Evolutionary conservation across 2,888 invertebrate species (phyloP).

Genomic region (Uropetala carovei): DNA sequence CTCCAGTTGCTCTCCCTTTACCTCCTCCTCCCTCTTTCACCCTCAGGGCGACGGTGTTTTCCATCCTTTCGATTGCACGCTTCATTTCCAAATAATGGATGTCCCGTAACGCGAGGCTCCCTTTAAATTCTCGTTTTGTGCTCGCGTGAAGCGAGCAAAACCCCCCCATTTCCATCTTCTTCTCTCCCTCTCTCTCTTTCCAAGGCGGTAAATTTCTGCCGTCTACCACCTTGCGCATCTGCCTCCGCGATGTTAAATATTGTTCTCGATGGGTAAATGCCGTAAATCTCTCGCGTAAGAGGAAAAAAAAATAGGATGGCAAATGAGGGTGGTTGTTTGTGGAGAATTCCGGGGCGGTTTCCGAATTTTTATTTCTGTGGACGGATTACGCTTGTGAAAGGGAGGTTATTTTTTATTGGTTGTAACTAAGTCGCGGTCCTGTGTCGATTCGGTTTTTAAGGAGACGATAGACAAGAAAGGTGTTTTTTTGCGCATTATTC

Average conservation of each 20-base stretch:
- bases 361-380: background rate
- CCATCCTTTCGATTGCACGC: constrained; percentile 25
- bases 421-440: background rate
- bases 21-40: background rate
- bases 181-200: background rate
- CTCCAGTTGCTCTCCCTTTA: background rate
- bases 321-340: constrained; percentile 10
- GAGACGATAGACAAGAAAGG: background rate
- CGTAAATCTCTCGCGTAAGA: background rate
- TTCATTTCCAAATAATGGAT: constrained; percentile 24
- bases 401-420: background rate
- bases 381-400: background rate
- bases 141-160: background rate
- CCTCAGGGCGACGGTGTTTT: background rate
- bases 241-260: background rate
- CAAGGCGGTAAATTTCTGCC: background rate
- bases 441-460: background rate
- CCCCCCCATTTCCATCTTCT: background rate
- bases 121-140: constrained; percentile 12
- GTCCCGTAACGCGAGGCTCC: background rate
- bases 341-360: background rate
- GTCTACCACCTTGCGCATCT: constrained; percentile 3
- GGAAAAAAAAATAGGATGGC: background rate
- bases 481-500: too few relatives aligned
- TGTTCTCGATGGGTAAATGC: background rate